Conservation (phyloP, 2,113 vertebrate species). For the Oenanthe oenanthe region DNA sequence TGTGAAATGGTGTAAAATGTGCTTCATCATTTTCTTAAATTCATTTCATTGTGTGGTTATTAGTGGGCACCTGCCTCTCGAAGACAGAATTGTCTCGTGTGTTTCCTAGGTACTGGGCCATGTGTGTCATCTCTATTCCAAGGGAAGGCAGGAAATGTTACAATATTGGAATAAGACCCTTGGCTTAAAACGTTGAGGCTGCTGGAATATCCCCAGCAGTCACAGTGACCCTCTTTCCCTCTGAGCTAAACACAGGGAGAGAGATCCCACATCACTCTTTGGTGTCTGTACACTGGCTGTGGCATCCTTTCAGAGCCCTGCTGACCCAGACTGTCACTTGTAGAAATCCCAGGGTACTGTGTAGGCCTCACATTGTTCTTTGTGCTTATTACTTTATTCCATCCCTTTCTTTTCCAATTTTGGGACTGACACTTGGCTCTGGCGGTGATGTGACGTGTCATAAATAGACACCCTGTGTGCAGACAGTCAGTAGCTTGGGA, state of each 20-base stretch:
- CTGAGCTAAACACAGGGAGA: neutral
- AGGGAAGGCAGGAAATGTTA: neutral
- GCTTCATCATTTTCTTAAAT: neutral
- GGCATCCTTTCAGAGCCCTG: neutral
- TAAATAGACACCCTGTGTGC: neutral
- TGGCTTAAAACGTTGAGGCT: neutral
- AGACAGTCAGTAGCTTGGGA: neutral
- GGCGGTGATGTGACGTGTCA: neutral
- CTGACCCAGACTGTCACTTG: conserved; percentile 6
- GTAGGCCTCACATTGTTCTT: neutral
- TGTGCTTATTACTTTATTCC: conserved; percentile 27
- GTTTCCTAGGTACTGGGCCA: neutral
- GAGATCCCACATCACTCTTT: neutral
- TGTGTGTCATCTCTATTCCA: neutral
- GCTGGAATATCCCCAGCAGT: neutral
- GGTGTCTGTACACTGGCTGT: neutral
- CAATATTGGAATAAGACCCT: neutral
- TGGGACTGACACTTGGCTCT: neutral
- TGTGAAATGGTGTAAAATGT: neutral
- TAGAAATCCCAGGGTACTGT: neutral
- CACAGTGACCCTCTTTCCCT: neutral
- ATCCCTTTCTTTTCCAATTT: conserved; percentile 21
- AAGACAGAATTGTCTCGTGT: neutral
- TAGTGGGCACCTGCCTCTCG: neutral
- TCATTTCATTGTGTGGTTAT: neutral